A percentile compares a stretch with the other conserved stretches of the same genome.
Evolutionary conservation across 2,888 invertebrate species (phyloP).

Genomic region (Mimachlamys varia): DNA sequence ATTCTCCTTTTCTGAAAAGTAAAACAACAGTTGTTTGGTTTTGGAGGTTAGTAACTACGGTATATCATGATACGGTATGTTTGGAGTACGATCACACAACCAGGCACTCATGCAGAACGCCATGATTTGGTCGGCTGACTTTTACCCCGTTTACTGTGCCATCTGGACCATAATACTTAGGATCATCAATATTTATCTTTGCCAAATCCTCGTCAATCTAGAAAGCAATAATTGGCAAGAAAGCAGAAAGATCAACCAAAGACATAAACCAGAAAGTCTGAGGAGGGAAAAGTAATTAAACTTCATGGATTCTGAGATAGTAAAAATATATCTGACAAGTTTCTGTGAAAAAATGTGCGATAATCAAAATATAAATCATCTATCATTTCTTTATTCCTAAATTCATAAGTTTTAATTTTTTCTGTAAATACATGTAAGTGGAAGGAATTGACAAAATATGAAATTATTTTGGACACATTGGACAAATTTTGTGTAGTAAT

Average conservation of each 20-base stretch:
- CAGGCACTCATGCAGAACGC: constrained; percentile 35
- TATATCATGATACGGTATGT: constrained; percentile 34
- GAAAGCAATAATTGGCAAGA: constrained; percentile 55
- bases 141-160: constrained; percentile 70
- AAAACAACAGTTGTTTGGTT: constrained; percentile 20
- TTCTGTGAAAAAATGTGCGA: not conserved
- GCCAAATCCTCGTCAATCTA: constrained; percentile 81
- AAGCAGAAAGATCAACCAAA: constrained; percentile 23
- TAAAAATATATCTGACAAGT: not conserved
- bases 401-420: too few relatives aligned
- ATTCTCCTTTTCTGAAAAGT: constrained; percentile 38
- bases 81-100: constrained; percentile 45
- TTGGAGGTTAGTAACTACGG: not conserved
- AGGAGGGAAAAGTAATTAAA: not conserved
- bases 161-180: constrained; percentile 76
- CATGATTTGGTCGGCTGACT: constrained; percentile 31
- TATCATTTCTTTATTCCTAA: too few relatives aligned
- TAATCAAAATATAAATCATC: not conserved
- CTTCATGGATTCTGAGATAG: not conserved
- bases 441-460: too few relatives aligned
- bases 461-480: too few relatives aligned
- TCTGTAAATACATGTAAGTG: too few relatives aligned
- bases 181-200: constrained; percentile 80
- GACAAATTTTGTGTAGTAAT: too few relatives aligned
- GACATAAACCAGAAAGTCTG: not conserved